Percentiles rank a stretch among this genome's conserved stretches.
Evolutionary conservation across 2,113 vertebrate species (phyloP).

Genomic region (Plecturocebus donacophilus): DNA sequence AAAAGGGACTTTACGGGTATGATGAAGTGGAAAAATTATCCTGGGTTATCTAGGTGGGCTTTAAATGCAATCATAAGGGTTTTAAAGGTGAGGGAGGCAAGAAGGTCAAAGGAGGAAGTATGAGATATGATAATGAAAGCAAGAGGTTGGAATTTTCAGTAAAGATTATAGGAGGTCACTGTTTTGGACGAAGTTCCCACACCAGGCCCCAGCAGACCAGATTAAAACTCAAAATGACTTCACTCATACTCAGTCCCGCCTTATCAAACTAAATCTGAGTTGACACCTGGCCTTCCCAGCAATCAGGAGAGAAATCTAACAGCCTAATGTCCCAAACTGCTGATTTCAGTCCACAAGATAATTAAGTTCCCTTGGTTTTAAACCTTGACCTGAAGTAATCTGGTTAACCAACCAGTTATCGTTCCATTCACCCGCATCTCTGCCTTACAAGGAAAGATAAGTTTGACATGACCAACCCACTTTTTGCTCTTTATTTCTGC

Average conservation of each 20-base stretch:
- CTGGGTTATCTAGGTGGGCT: not conserved
- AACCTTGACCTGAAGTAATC: not conserved
- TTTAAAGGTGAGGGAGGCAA: not conserved
- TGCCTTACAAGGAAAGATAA: not conserved
- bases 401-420: not conserved
- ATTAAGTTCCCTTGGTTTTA: not conserved
- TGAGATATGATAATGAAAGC: not conserved
- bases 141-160: not conserved
- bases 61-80: not conserved
- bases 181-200: not conserved
- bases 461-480: not conserved
- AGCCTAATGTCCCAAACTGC: not conserved
- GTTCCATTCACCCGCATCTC: not conserved
- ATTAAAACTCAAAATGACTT: not conserved
- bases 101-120: not conserved
- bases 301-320: not conserved
- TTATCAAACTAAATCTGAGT: not conserved
- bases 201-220: not conserved
- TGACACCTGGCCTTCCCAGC: not conserved
- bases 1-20: not conserved
- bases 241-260: not conserved
- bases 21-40: not conserved
- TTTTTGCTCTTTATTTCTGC: not conserved
- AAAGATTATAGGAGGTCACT: not conserved
- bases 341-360: not conserved